Evolutionary conservation across 2,888 invertebrate genomes (phyloP).

Genomic region (Barypeithes pellucidus): DNA sequence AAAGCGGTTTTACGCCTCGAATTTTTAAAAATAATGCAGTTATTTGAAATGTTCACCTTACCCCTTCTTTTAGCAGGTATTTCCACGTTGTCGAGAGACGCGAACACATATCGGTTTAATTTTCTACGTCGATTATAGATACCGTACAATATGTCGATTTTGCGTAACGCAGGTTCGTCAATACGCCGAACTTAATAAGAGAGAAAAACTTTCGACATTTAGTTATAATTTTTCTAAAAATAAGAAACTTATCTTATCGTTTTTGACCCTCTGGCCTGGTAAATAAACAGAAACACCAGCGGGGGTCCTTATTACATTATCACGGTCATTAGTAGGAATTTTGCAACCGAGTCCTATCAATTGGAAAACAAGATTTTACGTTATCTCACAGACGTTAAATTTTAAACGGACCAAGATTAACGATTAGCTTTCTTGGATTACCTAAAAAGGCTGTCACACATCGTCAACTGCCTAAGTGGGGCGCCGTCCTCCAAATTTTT

Average conservation of each 20-base stretch:
- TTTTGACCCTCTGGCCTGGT: conserved; percentile 15
- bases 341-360: not conserved
- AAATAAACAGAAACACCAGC: conserved; percentile 24
- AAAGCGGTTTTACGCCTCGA: conserved; percentile 7
- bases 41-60: conserved; percentile 14
- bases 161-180: not conserved
- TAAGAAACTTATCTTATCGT: conserved; percentile 24
- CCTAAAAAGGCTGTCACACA: no score
- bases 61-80: conserved; percentile 40
- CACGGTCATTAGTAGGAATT: not conserved
- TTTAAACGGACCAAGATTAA: no score
- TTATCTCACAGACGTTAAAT: not conserved
- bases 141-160: conserved; percentile 29
- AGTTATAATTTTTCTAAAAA: conserved; percentile 16
- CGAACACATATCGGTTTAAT: conserved; percentile 41
- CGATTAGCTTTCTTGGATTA: no score
- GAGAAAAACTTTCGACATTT: not conserved
- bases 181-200: not conserved
- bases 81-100: conserved; percentile 30
- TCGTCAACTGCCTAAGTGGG: no score
- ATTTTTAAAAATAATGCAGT: conserved; percentile 1
- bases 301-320: conserved; percentile 17
- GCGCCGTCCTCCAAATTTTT: no score
- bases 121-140: conserved; percentile 7
- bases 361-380: not conserved